Evolutionary conservation across 1,140 invertebrate species (phyloP), one percentile per base, ranked within the genome.

Genomic region (Papilio polytes): DNA sequence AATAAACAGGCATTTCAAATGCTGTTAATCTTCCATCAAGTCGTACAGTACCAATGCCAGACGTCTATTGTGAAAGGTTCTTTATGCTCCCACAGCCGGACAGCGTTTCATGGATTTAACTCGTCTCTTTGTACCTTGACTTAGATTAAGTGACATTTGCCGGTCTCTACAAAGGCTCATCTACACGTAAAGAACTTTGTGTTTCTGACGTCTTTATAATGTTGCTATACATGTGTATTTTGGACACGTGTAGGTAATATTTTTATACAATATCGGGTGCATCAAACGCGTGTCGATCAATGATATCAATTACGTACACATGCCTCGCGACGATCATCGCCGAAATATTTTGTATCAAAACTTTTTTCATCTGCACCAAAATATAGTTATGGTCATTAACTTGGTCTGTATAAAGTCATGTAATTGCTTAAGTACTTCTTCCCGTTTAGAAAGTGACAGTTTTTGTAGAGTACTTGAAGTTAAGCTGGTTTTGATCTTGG

Each of bases 31-130:
- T 78, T 78, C 77, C 77, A 78, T 78, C 59, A 78, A 41, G 77
- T 76, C 74, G 74, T 78, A 41, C 77, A 46, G 56, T 78, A 46
- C 59, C 77, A 78, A 78, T 78, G 77, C 15, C 77, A 78, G 36
- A 20, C 59, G 77, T 66, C 56, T 41, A 78, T 66, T 78, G 56
- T 78, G 77, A 78, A 78, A 78, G 56, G 77, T 41, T 66, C 76
- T 78, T 78, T 78, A 53, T 26, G 51, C 76, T 78, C 59, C 59
- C 74, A 18, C 74, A 36, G 26, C 12, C 77, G 56, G 18, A 15
- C 56, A 46, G 20, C 46, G 44, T 76, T 76, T 76, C 74, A 76
- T 76, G 74, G 46, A 76, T 51, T 53, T 76, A 70, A 76, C 74
- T 46, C 77, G 56, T 78, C 77, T 78, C 56, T 59, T 63, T 63